phyloP scores from a whole-genome alignment of 2,797 vertebrate species.

The Lateolabrax maculatus region DNA sequence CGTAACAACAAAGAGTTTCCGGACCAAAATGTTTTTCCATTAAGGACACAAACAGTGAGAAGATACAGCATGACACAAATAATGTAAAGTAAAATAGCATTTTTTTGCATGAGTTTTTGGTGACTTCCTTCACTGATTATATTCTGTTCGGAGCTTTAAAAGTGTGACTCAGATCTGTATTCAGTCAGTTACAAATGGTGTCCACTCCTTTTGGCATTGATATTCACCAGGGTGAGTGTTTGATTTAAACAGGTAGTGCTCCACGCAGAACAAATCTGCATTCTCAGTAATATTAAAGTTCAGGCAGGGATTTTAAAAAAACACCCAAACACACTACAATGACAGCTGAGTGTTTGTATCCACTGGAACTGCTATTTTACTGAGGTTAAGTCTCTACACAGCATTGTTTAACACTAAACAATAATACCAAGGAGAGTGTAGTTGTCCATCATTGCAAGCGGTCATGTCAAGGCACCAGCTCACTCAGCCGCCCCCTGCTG shows the following conservation, averaged over 20 bases:
- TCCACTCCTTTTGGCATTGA: conserved; percentile 57
- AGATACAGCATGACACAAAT: background rate
- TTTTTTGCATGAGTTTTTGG: background rate
- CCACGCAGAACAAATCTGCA: conserved; percentile 38
- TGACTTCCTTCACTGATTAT: background rate
- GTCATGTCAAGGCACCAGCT: conserved; percentile 45
- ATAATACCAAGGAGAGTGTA: background rate
- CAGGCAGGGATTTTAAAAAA: conserved; percentile 36
- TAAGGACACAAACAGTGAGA: background rate
- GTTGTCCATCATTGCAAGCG: conserved; percentile 41
- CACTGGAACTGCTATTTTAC: conserved; percentile 20
- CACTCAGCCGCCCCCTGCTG: conserved; percentile 39
- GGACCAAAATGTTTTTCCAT: background rate
- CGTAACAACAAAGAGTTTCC: conserved; percentile 54
- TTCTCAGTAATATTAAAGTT: conserved; percentile 42
- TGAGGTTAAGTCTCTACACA: conserved; percentile 1
- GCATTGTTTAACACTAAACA: conserved; percentile 3
- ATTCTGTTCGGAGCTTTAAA: conserved; percentile 17
- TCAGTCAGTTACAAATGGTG: conserved; percentile 30
- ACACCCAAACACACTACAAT: conserved; percentile 17
- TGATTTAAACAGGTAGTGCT: conserved; percentile 64
- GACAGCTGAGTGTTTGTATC: conserved; percentile 28
- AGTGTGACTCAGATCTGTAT: conserved; percentile 62
- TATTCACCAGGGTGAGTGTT: conserved; percentile 56
- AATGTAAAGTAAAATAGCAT: background rate